phyloP scores from a whole-genome alignment of 2,797 vertebrate species.

The Furcifer pardalis region DNA sequence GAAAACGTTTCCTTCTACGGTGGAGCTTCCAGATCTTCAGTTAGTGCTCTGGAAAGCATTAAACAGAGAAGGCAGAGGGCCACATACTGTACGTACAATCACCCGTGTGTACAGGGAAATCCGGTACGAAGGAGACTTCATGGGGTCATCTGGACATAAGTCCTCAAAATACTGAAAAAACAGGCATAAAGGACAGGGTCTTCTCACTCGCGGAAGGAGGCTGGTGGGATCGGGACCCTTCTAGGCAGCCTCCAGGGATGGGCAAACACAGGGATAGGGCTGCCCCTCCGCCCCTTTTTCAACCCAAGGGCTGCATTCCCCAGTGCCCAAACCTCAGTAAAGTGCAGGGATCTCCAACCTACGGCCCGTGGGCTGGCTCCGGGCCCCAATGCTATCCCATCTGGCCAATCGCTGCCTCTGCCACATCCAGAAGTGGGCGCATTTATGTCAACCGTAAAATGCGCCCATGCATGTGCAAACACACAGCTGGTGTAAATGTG shows the following conservation, averaged over 20 bases:
- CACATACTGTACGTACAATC: slow-evolving; percentile 92
- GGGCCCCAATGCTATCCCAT: too few species aligned
- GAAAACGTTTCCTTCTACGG: slow-evolving; percentile 57
- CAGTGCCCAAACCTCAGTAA: too few species aligned
- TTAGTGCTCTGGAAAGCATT: slow-evolving; percentile 72
- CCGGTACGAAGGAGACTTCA: slow-evolving; percentile 89
- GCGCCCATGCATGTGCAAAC: too few species aligned
- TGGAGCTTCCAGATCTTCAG: slow-evolving; percentile 67
- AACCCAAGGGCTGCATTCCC: too few species aligned
- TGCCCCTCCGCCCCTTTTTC: too few species aligned
- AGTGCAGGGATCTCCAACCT: too few species aligned
- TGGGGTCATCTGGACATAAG: slow-evolving; percentile 90
- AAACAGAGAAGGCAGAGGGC: slow-evolving; percentile 59
- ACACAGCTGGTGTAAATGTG: too few species aligned
- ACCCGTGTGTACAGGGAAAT: slow-evolving; percentile 95
- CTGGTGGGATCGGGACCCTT: background rate
- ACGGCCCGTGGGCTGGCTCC: too few species aligned
- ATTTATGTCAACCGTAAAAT: too few species aligned
- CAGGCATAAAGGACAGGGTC: slow-evolving; percentile 74
- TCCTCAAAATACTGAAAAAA: slow-evolving; percentile 93
- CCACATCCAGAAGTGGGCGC: too few species aligned
- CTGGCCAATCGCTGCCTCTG: too few species aligned
- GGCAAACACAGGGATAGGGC: too few species aligned
- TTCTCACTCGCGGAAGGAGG: slow-evolving; percentile 58
- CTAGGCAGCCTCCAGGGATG: background rate